Evolutionary conservation across 2,113 vertebrate genomes (phyloP).

Genomic region (Indicator maculatus): DNA sequence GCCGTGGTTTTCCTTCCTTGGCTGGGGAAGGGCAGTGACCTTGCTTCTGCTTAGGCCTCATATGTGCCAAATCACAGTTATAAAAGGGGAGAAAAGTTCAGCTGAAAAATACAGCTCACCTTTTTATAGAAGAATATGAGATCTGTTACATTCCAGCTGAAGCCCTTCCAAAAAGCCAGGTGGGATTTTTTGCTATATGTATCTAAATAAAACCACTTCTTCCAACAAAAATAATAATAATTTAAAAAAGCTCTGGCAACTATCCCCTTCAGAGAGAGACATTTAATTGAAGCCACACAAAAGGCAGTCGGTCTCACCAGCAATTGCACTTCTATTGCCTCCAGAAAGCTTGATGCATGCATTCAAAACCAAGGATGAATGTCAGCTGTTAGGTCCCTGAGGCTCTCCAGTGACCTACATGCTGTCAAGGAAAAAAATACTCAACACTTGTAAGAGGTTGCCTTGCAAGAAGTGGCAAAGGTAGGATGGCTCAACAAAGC

Average conservation of each 20-base stretch:
- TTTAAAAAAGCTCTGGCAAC: neutral
- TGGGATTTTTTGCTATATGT: neutral
- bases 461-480: neutral
- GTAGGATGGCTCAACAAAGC: accelerated
- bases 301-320: constrained; percentile 6
- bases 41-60: accelerated
- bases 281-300: constrained; percentile 39
- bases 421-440: neutral
- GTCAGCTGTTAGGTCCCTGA: constrained; percentile 38
- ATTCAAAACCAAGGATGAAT: neutral
- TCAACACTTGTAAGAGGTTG: neutral
- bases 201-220: constrained; percentile 12
- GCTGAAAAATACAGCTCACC: neutral
- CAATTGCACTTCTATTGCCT: neutral
- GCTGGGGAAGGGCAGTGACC: neutral
- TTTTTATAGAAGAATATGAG: constrained; percentile 6
- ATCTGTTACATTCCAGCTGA: neutral
- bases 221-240: neutral
- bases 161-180: constrained; percentile 48
- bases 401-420: constrained; percentile 51
- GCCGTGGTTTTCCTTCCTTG: neutral
- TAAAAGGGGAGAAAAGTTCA: constrained; percentile 24
- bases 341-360: neutral
- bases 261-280: neutral
- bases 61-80: neutral